Percentiles rank a stretch among this genome's conserved stretches.
These are phyloP conservation scores for Lycaon pictus DNA, from an alignment of 2,113 vertebrate genomes.

Conservation along the genomic window DNA sequence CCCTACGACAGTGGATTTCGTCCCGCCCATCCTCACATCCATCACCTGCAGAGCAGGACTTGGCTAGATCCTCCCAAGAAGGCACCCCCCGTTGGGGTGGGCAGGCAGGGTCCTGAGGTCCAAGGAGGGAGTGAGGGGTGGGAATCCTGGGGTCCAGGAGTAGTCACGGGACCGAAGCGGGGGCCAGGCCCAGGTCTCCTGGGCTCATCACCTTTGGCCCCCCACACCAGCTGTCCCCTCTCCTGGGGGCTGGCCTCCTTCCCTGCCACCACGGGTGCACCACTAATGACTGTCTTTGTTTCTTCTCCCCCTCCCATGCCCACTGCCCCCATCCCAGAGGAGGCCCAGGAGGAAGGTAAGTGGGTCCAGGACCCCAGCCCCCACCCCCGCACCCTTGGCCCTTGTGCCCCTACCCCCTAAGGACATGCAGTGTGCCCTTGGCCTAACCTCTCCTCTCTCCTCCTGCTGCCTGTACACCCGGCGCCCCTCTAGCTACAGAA, in stretches of 20 bases:
- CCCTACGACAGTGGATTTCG: accelerated
- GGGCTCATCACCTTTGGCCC: neutral
- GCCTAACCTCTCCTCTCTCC: slow-evolving; percentile 76
- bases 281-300: neutral
- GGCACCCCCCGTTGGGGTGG: neutral
- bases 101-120: neutral
- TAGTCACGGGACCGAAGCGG: neutral
- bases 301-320: slow-evolving; percentile 12
- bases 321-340: slow-evolving; percentile 68
- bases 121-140: neutral
- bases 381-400: neutral
- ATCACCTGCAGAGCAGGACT: accelerated
- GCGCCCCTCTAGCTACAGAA: slow-evolving; percentile 80
- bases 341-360: slow-evolving; percentile 81
- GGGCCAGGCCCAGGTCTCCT: accelerated
- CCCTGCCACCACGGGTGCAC: accelerated
- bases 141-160: neutral
- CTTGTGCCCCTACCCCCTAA: neutral
- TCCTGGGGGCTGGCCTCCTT: accelerated
- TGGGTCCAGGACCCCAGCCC: neutral
- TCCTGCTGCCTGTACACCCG: neutral
- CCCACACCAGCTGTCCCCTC: accelerated
- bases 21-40: accelerated
- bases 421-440: neutral
- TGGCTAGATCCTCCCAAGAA: neutral